phyloP scores from a whole-genome alignment of 2,797 vertebrate genomes.

The Tokudaia muenninki region DNA sequence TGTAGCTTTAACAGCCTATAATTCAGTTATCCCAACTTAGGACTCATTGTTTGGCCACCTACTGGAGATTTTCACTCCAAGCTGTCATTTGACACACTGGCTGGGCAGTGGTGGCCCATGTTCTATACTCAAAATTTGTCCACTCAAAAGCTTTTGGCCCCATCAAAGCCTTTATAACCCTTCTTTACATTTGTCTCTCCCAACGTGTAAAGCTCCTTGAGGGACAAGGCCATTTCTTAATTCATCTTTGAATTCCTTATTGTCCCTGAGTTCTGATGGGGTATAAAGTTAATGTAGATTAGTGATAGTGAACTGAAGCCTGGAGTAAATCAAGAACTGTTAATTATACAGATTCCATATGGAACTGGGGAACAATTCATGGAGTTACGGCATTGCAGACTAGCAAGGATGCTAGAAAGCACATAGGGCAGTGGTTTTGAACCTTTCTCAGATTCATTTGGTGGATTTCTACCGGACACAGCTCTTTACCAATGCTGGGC shows the following conservation, averaged over 20 bases:
- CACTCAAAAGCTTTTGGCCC: neutral
- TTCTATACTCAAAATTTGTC: neutral
- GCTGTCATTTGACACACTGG: neutral
- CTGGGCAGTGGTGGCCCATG: neutral
- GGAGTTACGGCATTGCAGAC: neutral
- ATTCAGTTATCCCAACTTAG: conserved; percentile 37
- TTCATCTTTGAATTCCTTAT: conserved; percentile 13
- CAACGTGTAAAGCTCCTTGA: neutral
- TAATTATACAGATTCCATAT: neutral
- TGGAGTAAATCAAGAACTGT: neutral
- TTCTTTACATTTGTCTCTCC: neutral
- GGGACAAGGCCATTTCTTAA: neutral
- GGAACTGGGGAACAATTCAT: neutral
- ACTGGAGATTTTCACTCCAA: neutral
- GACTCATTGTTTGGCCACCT: neutral
- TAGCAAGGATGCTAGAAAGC: neutral
- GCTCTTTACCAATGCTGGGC: neutral
- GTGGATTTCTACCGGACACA: neutral
- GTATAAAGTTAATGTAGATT: neutral
- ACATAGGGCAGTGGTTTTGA: neutral
- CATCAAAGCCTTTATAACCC: neutral
- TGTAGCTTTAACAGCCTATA: neutral
- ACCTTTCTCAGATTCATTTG: neutral
- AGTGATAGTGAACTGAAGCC: neutral
- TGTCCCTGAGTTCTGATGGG: neutral